A percentile compares a stretch with the other conserved stretches of the same genome.
Conservation (phyloP, 2,797 vertebrate genomes). For the Octomys mimax region DNA sequence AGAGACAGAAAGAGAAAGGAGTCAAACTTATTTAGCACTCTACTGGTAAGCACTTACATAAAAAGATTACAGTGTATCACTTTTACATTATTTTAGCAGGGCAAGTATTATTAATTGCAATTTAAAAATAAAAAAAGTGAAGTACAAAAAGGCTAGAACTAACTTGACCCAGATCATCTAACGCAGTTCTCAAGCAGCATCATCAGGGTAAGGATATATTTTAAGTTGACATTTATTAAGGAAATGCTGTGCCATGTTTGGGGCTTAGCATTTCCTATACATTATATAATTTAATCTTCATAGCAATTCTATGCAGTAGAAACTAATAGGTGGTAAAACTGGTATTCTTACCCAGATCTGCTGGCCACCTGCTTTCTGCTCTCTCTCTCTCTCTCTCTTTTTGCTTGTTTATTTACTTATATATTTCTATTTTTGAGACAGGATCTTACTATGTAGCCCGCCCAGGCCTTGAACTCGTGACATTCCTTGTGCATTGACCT, state of each 20-base stretch:
- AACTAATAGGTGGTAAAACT: not conserved
- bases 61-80: not conserved
- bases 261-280: not conserved
- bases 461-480: not conserved
- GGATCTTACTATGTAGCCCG: not conserved
- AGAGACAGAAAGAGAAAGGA: not conserved
- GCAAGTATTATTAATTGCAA: not conserved
- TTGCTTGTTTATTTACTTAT: not conserved
- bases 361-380: not conserved
- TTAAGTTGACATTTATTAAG: not conserved
- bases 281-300: constrained; percentile 8
- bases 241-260: not conserved
- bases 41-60: not conserved
- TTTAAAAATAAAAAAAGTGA: constrained; percentile 27
- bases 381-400: not conserved
- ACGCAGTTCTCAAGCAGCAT: not conserved
- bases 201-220: not conserved
- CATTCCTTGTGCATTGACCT: not conserved
- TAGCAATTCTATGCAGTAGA: not conserved
- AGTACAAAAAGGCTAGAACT: not conserved
- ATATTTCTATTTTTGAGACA: not conserved
- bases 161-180: not conserved
- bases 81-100: not conserved
- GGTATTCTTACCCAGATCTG: not conserved
- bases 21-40: not conserved